These are phyloP conservation scores for Leptinotarsa rubiginosa DNA, from an alignment of 2,888 invertebrate species.

Conservation along the genomic window DNA sequence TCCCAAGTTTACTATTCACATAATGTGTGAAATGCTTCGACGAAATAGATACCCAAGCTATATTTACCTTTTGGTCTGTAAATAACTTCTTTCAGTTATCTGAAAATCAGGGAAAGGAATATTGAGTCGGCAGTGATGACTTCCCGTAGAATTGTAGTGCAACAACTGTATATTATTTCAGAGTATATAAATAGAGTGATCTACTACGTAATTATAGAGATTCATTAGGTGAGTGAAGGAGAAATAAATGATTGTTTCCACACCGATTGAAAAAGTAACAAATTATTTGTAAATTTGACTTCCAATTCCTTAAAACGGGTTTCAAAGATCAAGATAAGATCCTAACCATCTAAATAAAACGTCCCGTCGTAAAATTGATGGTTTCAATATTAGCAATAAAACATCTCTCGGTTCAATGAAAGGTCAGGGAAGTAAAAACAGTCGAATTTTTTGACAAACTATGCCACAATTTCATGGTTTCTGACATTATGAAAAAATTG, in stretches of 20 bases:
- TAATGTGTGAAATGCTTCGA: not conserved
- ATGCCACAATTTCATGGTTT: too few species aligned
- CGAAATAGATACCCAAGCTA: not conserved
- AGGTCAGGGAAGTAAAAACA: too few species aligned
- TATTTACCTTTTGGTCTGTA: conserved; percentile 21
- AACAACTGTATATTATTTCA: conserved; percentile 12
- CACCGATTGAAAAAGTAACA: not conserved
- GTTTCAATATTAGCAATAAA: too few species aligned
- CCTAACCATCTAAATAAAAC: too few species aligned
- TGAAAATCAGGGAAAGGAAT: conserved; percentile 20
- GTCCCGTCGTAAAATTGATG: too few species aligned
- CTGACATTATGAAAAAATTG: too few species aligned
- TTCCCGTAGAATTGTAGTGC: not conserved
- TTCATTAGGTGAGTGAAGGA: conserved; percentile 5
- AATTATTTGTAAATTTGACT: not conserved
- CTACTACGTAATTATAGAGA: not conserved
- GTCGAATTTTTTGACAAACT: too few species aligned
- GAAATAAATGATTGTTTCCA: not conserved
- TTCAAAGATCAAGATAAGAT: too few species aligned
- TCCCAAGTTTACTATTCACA: not conserved
- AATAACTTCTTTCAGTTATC: conserved; percentile 19
- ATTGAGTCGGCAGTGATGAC: conserved; percentile 3
- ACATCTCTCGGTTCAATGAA: too few species aligned
- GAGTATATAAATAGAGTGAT: conserved; percentile 1
- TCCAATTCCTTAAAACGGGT: not conserved